Conservation (phyloP, 2,888 invertebrate genomes). For the Congeria kusceri region DNA sequence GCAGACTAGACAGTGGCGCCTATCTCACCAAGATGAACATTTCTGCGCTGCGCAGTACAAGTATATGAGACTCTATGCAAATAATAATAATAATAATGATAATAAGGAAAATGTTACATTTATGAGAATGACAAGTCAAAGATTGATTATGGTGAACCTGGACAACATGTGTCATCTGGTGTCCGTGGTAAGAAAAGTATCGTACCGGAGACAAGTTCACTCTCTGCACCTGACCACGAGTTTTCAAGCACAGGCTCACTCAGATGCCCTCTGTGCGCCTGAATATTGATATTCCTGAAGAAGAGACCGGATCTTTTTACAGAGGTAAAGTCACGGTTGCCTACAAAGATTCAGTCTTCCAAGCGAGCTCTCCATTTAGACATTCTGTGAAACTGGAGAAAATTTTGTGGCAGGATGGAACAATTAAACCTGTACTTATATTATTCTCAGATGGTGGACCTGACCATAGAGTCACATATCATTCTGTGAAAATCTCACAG, state of each 20-base stretch:
- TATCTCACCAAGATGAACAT: slow-evolving; percentile 56
- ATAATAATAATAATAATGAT: too few species aligned
- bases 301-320: slow-evolving; percentile 46
- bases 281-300: slow-evolving; percentile 51
- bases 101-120: slow-evolving; percentile 7
- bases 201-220: slow-evolving; percentile 37
- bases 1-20: slow-evolving; percentile 45
- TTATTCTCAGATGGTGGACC: slow-evolving; percentile 42
- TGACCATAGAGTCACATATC: slow-evolving; percentile 31
- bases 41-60: slow-evolving; percentile 54
- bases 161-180: slow-evolving; percentile 26
- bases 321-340: slow-evolving; percentile 51
- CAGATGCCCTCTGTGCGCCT: slow-evolving; percentile 61
- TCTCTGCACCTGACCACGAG: slow-evolving; percentile 58
- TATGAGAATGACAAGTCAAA: slow-evolving; percentile 35
- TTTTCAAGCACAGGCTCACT: slow-evolving; percentile 55
- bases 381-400: slow-evolving; percentile 26
- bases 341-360: slow-evolving; percentile 55
- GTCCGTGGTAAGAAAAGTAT: slow-evolving; percentile 61
- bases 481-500: slow-evolving; percentile 28
- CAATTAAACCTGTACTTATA: slow-evolving; percentile 15
- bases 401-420: slow-evolving; percentile 6
- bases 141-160: slow-evolving; percentile 39
- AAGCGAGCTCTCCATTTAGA: slow-evolving; percentile 29
- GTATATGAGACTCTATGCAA: too few species aligned